These are phyloP conservation scores for Cryptomyrus ogoouensis DNA, from an alignment of 2,113 vertebrate genomes.

Conservation along the genomic window DNA sequence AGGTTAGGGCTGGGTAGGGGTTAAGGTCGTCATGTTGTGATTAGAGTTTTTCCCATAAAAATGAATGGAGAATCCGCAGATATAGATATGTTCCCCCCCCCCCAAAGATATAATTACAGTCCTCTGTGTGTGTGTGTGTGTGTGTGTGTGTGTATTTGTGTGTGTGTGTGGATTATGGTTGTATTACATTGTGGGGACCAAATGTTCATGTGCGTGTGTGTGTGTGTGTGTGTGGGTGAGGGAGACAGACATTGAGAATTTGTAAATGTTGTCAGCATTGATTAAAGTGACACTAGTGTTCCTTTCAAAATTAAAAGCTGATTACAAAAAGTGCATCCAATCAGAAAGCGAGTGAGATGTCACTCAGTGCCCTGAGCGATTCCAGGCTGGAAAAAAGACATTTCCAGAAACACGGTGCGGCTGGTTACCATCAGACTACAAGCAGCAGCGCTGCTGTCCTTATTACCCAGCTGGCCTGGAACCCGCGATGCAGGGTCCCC, in stretches of 20 bases:
- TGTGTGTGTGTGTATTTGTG: background rate
- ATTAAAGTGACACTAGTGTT: constrained; percentile 8
- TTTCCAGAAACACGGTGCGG: background rate
- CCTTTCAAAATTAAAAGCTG: constrained; percentile 10
- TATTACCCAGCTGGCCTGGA: background rate
- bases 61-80: background rate
- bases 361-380: background rate
- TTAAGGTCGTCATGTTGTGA: too few species aligned
- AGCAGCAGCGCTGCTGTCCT: background rate
- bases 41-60: too few species aligned
- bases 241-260: background rate
- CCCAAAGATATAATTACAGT: too few species aligned
- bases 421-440: background rate
- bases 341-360: background rate
- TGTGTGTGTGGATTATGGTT: too few species aligned
- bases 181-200: too few species aligned
- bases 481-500: background rate
- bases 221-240: background rate
- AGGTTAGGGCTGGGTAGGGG: too few species aligned
- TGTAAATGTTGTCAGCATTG: constrained; percentile 4
- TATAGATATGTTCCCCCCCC: too few species aligned
- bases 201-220: background rate
- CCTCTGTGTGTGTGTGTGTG: background rate
- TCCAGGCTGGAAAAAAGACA: background rate
- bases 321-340: background rate